phyloP scores from a whole-genome alignment of 53 echinoderm and acorn worm species.

The Luidia sarsii region DNA sequence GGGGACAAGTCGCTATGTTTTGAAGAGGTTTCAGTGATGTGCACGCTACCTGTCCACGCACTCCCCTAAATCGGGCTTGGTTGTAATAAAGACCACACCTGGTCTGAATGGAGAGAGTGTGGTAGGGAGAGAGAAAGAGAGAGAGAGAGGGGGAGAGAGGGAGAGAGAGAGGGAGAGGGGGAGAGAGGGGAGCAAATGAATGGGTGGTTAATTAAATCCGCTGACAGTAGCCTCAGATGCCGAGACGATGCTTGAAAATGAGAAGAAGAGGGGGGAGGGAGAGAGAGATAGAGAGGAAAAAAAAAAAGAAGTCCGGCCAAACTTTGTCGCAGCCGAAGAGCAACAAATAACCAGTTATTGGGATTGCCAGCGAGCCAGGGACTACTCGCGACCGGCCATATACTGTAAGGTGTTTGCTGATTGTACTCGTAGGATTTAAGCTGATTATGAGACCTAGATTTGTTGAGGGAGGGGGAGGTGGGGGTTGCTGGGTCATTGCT shows the following conservation, averaged over 20 bases:
- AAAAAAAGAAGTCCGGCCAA: background rate
- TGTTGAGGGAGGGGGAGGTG: no score
- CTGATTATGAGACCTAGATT: no score
- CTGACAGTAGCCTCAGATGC: background rate
- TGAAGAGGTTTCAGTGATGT: conserved; percentile 34
- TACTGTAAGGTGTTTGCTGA: no score
- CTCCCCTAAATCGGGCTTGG: conserved; percentile 3
- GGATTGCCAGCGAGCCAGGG: no score
- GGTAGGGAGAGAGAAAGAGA: no score
- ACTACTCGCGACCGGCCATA: no score
- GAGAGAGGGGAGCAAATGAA: conserved; percentile 19
- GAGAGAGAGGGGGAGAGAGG: no score
- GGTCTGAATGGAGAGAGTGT: conserved; percentile 36
- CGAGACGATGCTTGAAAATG: background rate
- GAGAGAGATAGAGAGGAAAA: no score
- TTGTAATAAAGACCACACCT: conserved; percentile 46
- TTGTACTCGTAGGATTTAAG: no score
- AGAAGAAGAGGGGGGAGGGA: background rate
- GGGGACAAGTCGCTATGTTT: conserved; percentile 42
- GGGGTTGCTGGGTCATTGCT: no score
- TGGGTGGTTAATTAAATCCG: conserved; percentile 50
- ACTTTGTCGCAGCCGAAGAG: conserved; percentile 18
- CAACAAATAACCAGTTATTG: conserved; percentile 2
- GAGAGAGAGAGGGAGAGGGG: no score
- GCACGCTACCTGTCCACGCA: conserved; percentile 50